Evolutionary conservation across 2,888 invertebrate genomes (phyloP), one percentile per base, ranked within the genome.

Genomic region (Drosophila vallismaia): DNA sequence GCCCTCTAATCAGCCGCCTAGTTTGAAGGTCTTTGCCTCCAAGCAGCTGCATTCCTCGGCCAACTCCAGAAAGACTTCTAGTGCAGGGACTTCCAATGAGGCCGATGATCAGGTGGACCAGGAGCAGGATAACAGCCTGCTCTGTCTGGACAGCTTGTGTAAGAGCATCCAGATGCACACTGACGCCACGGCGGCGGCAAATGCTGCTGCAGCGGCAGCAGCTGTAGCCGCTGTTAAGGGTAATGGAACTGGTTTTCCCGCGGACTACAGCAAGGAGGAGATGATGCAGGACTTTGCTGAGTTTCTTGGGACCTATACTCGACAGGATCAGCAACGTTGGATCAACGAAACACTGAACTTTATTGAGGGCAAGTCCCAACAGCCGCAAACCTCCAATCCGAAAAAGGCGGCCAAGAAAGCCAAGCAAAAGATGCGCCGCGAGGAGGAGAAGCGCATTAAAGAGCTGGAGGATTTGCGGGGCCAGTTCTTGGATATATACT

Each of bases 361-460:
- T 58, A 91, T 92, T 56, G 91, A 92, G 74, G 91, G 84, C 31
- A 77, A 85, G 14, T 79, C 88, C 1, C 72, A 79, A 1, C 90
- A 90, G 58, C 90, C 90, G n/a, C 89, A 90, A 46, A 88, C 90
- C 3, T 58, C 80, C 4, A 91, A 90, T 71, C 90, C 91, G 3
- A 92, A 92, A 64, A 92, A 92, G 60, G 91, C 92, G 0, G 92
- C 91, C 4, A 92, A 92, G 46, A 92, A 91, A 59, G 91, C 91
- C 0, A 92, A 92, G 53, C 92, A 92, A 59, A 91, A 90, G 75
- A 89, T 90, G 73, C 91, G 92, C 54, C 91, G 90, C 63, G 91
- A 91, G 51, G 92, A 92, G 74, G 88, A 88, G 44, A 92, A 91
- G 52, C 89, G 91, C 24, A 89, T 92, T 7, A 81, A 83, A 33